Percentiles rank a stretch among this genome's conserved stretches.
Conservation (phyloP, 2,113 vertebrate species). For the Epinephelus fuscoguttatus region DNA sequence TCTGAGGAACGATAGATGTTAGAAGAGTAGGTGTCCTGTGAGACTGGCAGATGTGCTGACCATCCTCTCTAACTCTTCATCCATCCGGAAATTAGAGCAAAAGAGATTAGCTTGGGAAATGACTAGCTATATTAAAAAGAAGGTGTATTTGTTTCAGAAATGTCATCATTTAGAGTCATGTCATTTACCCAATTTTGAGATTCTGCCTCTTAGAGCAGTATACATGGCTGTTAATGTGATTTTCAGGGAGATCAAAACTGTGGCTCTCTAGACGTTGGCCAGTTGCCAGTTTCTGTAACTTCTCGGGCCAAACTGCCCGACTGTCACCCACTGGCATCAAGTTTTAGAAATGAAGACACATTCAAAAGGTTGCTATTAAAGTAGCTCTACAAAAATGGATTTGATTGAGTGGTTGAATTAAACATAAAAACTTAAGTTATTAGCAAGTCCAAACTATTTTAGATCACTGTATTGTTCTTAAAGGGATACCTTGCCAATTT, state of each 20-base stretch:
- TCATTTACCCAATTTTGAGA: constrained; percentile 2
- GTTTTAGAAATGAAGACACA: not conserved
- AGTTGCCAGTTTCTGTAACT: not conserved
- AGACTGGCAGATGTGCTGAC: constrained; percentile 41
- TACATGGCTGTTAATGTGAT: constrained; percentile 21
- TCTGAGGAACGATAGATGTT: constrained; percentile 32
- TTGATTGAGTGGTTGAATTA: not conserved
- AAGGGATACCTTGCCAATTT: no score
- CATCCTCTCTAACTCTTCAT: constrained; percentile 12
- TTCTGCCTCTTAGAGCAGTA: constrained; percentile 11
- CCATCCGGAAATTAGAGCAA: constrained; percentile 22
- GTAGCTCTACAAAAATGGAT: not conserved
- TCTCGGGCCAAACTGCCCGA: not conserved
- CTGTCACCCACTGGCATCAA: not conserved
- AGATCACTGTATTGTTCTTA: not conserved
- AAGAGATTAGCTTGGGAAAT: constrained; percentile 12
- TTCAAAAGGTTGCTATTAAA: not conserved
- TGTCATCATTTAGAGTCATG: constrained; percentile 37
- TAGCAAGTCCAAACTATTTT: not conserved
- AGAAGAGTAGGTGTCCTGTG: constrained; percentile 15
- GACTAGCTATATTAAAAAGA: not conserved
- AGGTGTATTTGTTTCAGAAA: constrained; percentile 8
- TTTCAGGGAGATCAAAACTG: constrained; percentile 16
- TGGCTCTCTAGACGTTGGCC: not conserved
- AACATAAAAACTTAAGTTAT: not conserved